phyloP scores from a whole-genome alignment of 2,113 vertebrate genomes.

The Pteruthius melanotis region DNA sequence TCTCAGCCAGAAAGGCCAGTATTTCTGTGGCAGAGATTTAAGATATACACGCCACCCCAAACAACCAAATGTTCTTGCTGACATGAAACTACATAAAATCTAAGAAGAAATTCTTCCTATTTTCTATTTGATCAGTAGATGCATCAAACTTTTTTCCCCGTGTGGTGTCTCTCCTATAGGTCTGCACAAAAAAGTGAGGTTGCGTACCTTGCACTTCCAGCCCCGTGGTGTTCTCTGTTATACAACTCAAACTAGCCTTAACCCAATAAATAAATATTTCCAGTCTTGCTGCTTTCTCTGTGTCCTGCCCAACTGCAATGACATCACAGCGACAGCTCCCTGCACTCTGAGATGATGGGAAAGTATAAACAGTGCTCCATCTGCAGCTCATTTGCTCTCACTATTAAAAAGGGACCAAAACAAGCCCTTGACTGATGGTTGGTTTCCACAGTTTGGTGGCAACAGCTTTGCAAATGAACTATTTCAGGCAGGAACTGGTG shows the following conservation, averaged over 20 bases:
- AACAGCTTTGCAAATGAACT: conserved; percentile 19
- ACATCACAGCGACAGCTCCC: background rate
- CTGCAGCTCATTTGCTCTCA: conserved; percentile 38
- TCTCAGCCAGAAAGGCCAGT: background rate
- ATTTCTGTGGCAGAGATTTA: background rate
- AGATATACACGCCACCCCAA: background rate
- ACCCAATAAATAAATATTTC: background rate
- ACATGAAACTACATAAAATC: background rate
- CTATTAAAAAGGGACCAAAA: conserved; percentile 8
- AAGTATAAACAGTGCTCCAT: conserved; percentile 55
- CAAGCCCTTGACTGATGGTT: conserved; percentile 34
- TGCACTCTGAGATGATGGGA: background rate
- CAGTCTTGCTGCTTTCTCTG: background rate
- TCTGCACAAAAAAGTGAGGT: background rate
- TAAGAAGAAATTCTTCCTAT: background rate
- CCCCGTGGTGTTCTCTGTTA: background rate
- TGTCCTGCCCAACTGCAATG: background rate
- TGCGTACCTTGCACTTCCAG: background rate
- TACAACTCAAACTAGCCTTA: background rate
- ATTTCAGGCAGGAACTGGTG: background rate
- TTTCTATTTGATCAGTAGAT: background rate
- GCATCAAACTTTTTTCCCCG: rapidly evolving
- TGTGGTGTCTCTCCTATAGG: background rate
- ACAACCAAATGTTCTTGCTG: background rate
- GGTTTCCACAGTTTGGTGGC: conserved; percentile 35